Conservation (phyloP, 2,888 invertebrate species). For the Craniophora ligustri region DNA sequence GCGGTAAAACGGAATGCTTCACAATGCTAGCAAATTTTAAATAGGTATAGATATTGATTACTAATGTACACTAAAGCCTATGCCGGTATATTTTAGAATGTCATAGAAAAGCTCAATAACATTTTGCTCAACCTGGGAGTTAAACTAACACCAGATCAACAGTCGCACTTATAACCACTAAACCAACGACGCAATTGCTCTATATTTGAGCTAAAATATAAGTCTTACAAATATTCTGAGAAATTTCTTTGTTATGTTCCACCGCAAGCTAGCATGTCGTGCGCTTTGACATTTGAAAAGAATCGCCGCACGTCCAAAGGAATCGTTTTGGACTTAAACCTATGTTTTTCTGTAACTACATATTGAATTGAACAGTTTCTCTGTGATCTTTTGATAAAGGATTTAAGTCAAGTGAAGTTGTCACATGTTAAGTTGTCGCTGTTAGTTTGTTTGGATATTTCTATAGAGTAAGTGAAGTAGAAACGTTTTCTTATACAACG, state of each 20-base stretch:
- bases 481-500: conserved; percentile 19
- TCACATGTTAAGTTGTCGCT: conserved; percentile 1
- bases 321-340: conserved; percentile 18
- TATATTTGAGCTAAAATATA: too few relatives aligned
- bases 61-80: too few relatives aligned
- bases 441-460: conserved; percentile 14
- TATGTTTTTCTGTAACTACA: conserved; percentile 9
- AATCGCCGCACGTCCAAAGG: conserved; percentile 14
- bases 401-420: not conserved
- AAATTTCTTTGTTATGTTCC: conserved; percentile 10
- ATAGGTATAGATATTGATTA: too few relatives aligned
- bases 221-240: too few relatives aligned
- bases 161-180: too few relatives aligned
- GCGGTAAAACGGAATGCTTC: too few relatives aligned
- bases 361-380: conserved; percentile 23
- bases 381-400: conserved; percentile 17
- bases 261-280: not conserved
- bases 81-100: too few relatives aligned
- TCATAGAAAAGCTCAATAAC: too few relatives aligned
- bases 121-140: too few relatives aligned
- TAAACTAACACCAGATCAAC: too few relatives aligned
- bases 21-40: too few relatives aligned
- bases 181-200: too few relatives aligned
- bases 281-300: conserved; percentile 30
- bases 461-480: conserved; percentile 12